These are phyloP conservation scores for Philopotamus ludificatus DNA, from an alignment of 1,140 invertebrate species.

Conservation along the genomic window DNA sequence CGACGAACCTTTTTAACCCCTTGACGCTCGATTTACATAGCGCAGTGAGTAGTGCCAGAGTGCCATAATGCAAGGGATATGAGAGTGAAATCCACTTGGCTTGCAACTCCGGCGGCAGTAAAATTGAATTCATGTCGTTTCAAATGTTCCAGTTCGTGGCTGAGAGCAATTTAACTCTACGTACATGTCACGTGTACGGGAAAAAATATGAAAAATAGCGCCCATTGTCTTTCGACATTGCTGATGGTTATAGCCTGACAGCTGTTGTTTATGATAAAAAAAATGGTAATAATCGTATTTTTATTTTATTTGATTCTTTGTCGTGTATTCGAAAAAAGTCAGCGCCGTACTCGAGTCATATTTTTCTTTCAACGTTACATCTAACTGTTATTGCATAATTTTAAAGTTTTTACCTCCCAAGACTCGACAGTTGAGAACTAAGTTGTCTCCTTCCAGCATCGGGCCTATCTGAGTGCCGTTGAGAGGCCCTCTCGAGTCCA, in stretches of 20 bases:
- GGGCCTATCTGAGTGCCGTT: slow-evolving; percentile 75
- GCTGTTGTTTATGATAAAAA: no score
- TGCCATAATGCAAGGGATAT: background rate
- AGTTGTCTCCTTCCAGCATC: slow-evolving; percentile 70
- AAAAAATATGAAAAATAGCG: background rate
- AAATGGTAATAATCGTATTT: no score
- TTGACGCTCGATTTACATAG: slow-evolving; percentile 9
- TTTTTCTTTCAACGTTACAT: no score
- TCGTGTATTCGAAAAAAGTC: no score
- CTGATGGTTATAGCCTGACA: no score
- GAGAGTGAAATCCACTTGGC: no score
- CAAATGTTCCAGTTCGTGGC: background rate
- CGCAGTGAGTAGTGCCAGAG: no score
- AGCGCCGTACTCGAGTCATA: no score
- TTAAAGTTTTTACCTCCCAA: slow-evolving; percentile 61
- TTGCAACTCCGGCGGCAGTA: no score
- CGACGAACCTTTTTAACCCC: background rate
- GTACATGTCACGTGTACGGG: no score
- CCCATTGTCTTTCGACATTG: background rate
- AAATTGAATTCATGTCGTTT: background rate
- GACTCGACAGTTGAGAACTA: slow-evolving; percentile 60
- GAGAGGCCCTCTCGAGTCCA: slow-evolving; percentile 74
- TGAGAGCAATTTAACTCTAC: background rate
- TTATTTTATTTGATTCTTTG: no score
- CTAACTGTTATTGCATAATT: no score